phyloP scores from a whole-genome alignment of 2,888 invertebrate genomes.

The Podabrus alpinus region DNA sequence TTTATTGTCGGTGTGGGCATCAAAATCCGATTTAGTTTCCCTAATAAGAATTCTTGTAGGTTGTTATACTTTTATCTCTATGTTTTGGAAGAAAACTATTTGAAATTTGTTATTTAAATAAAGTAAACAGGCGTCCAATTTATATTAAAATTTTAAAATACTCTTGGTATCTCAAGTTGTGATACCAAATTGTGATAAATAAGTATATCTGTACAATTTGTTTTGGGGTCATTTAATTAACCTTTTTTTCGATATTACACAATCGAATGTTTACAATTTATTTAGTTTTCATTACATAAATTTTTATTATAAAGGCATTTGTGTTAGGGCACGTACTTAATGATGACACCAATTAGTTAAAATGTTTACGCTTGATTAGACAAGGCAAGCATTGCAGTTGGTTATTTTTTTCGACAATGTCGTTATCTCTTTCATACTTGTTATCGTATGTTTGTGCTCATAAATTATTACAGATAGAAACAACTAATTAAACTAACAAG shows the following conservation, averaged over 20 bases:
- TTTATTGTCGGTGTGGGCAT: not conserved
- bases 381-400: not conserved
- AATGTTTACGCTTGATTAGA: slow-evolving; percentile 12
- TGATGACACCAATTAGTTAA: slow-evolving; percentile 18
- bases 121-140: not conserved
- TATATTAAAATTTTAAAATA: not conserved
- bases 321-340: not conserved
- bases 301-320: not conserved
- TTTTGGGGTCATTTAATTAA: slow-evolving; percentile 1
- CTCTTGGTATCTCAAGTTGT: not conserved
- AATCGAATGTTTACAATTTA: not conserved
- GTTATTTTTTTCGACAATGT: not conserved
- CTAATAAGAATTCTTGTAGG: not conserved
- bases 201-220: not conserved
- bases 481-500: slow-evolving; percentile 15
- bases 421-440: slow-evolving; percentile 3
- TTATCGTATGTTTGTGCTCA: slow-evolving; percentile 12
- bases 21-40: not conserved
- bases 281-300: not conserved
- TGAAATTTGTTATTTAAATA: not conserved
- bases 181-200: not conserved
- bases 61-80: not conserved
- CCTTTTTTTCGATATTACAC: slow-evolving; percentile 1
- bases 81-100: not conserved
- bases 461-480: slow-evolving; percentile 13